phyloP scores from a whole-genome alignment of 2,113 vertebrate species.

The Ifrita kowaldi region DNA sequence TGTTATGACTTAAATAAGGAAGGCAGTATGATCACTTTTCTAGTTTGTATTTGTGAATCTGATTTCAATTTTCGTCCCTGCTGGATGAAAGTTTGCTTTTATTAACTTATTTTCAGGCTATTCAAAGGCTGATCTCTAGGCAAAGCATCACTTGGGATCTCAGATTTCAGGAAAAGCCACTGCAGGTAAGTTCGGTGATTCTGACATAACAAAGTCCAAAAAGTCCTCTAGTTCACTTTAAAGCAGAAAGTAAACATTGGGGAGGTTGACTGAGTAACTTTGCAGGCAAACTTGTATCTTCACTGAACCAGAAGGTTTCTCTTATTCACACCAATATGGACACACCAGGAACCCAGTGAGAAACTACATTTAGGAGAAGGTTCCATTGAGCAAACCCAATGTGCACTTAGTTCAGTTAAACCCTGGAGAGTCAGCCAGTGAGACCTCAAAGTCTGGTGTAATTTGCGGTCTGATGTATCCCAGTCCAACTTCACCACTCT shows the following conservation, averaged over 20 bases:
- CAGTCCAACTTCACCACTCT: not conserved
- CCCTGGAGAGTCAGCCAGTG: constrained; percentile 39
- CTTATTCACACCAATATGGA: constrained; percentile 55
- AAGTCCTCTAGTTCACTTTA: not conserved
- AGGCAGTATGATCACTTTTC: not conserved
- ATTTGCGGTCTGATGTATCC: not conserved
- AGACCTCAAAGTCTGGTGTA: constrained; percentile 22
- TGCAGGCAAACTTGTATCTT: constrained; percentile 1
- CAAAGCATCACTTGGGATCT: not conserved
- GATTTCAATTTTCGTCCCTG: not conserved
- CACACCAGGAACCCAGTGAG: constrained; percentile 17
- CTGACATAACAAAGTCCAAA: not conserved
- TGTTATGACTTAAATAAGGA: not conserved
- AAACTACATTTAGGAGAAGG: constrained; percentile 29
- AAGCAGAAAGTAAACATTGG: not conserved
- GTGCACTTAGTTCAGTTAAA: constrained; percentile 41
- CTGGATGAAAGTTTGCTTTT: not conserved
- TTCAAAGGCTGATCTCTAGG: not conserved
- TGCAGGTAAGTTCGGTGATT: not conserved
- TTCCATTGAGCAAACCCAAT: constrained; percentile 35
- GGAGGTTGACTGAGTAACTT: constrained; percentile 3
- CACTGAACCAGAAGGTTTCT: constrained; percentile 48
- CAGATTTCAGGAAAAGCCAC: not conserved
- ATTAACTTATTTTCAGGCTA: not conserved
- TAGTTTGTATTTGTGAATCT: not conserved